Evolutionary conservation across 1,140 invertebrate species (phyloP).

Genomic region (Spodoptera frugiperda): DNA sequence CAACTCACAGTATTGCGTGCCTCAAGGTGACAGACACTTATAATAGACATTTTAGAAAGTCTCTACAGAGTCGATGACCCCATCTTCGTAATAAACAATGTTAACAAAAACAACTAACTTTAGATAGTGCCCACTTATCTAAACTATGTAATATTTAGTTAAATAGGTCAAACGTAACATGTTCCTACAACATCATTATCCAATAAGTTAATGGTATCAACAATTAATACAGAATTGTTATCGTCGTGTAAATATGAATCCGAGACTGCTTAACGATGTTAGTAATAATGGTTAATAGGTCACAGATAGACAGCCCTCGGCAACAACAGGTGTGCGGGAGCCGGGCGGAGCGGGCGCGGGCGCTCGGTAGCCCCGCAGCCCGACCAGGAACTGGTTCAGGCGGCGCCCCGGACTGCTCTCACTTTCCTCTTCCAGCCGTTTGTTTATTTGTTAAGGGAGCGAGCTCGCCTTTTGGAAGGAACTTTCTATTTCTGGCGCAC

Average conservation of each 20-base stretch:
- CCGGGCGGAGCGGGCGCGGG: neutral
- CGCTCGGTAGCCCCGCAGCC: slow-evolving; percentile 16
- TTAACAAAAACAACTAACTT: slow-evolving; percentile 4
- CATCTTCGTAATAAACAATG: slow-evolving; percentile 47
- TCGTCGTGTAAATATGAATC: slow-evolving; percentile 41
- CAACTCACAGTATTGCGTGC: slow-evolving; percentile 65
- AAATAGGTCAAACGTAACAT: slow-evolving; percentile 23
- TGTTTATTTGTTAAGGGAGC: slow-evolving; percentile 83
- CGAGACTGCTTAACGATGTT: slow-evolving; percentile 63
- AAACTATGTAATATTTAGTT: slow-evolving; percentile 4
- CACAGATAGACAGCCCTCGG: slow-evolving; percentile 66
- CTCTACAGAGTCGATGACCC: slow-evolving; percentile 74
- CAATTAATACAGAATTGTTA: slow-evolving; percentile 52
- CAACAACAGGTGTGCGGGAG: slow-evolving; percentile 58
- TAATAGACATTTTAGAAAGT: slow-evolving; percentile 85
- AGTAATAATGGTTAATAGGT: slow-evolving; percentile 75
- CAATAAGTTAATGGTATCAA: slow-evolving; percentile 52
- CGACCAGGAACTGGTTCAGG: slow-evolving; percentile 73
- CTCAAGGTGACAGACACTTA: slow-evolving; percentile 79
- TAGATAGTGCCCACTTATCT: neutral
- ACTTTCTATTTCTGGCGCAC: slow-evolving; percentile 83
- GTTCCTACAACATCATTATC: slow-evolving; percentile 39
- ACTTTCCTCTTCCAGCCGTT: slow-evolving; percentile 77
- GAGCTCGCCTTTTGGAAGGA: slow-evolving; percentile 72
- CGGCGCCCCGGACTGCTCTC: slow-evolving; percentile 72